phyloP scores from a whole-genome alignment of 2,888 invertebrate genomes.

The Smittia aterrima region DNA sequence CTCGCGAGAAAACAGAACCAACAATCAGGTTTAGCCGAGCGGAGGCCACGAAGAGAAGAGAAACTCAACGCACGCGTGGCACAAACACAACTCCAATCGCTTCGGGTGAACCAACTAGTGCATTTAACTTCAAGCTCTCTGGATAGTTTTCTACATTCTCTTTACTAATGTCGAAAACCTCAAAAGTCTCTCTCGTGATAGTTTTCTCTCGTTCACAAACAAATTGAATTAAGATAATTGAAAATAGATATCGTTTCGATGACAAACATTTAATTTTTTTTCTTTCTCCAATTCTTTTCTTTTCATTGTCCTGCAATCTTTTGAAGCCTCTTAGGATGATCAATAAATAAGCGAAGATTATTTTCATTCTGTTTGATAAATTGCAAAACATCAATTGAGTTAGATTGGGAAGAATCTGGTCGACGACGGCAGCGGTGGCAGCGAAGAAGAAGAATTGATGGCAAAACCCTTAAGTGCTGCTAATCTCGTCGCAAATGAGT shows the following conservation, averaged over 20 bases:
- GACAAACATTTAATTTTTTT: slow-evolving; percentile 34
- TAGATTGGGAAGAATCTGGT: not conserved
- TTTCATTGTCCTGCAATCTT: not conserved
- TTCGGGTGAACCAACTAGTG: not conserved
- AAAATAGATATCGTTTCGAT: not conserved
- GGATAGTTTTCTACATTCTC: not conserved
- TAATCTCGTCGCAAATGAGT: slow-evolving; percentile 24
- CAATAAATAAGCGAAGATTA: slow-evolving; percentile 23
- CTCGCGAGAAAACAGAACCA: not conserved
- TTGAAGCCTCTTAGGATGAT: not conserved
- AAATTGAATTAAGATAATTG: slow-evolving; percentile 40
- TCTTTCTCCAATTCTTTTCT: not conserved
- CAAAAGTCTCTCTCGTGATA: not conserved
- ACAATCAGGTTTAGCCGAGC: slow-evolving; percentile 20
- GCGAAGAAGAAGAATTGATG: not conserved
- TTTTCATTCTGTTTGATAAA: slow-evolving; percentile 15
- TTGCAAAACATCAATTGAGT: slow-evolving; percentile 7
- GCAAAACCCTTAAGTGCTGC: slow-evolving; percentile 1
- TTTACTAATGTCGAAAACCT: not conserved
- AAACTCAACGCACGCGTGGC: slow-evolving; percentile 36
- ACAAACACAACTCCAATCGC: not conserved
- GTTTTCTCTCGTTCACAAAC: slow-evolving; percentile 18
- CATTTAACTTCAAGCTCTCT: not conserved
- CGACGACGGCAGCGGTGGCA: not conserved
- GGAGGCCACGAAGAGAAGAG: slow-evolving; percentile 15